Evolutionary conservation across 1,140 invertebrate species (phyloP).

Genomic region (Trichonephila clavata): DNA sequence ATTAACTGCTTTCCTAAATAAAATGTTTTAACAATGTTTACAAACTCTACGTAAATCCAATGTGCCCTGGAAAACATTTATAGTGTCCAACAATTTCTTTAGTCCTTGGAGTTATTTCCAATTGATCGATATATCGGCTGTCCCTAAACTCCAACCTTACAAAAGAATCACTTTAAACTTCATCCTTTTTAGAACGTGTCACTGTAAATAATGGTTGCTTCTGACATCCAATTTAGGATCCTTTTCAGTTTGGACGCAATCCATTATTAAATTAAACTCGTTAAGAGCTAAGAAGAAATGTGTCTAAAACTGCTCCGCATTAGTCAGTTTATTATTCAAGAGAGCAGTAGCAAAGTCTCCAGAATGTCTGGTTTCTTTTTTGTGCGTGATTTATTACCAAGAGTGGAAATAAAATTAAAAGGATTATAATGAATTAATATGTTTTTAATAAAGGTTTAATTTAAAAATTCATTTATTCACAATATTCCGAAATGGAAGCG

Average conservation of each 20-base stretch:
- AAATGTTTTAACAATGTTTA: neutral
- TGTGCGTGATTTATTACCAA: too few relatives aligned
- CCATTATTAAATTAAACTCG: constrained; percentile 42
- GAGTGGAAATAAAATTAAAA: too few relatives aligned
- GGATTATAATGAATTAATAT: too few relatives aligned
- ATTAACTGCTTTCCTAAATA: neutral
- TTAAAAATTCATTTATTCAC: too few relatives aligned
- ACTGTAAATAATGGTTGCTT: constrained; percentile 36
- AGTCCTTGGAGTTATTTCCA: constrained; percentile 25
- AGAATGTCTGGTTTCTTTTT: too few relatives aligned
- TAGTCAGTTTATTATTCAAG: neutral
- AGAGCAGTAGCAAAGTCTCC: too few relatives aligned
- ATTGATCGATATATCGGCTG: constrained; percentile 62
- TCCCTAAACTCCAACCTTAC: constrained; percentile 30
- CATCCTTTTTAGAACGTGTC: constrained; percentile 36
- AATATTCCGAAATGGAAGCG: too few relatives aligned
- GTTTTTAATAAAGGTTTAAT: too few relatives aligned
- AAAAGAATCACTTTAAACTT: constrained; percentile 60
- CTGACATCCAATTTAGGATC: constrained; percentile 47
- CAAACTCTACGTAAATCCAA: neutral
- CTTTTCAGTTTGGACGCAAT: neutral
- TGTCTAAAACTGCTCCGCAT: neutral
- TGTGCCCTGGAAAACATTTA: constrained; percentile 3
- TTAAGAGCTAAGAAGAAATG: constrained; percentile 1
- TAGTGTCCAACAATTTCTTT: constrained; percentile 11